Evolutionary conservation across 2,113 vertebrate genomes (phyloP).

Genomic region (Ceyx margarethae): DNA sequence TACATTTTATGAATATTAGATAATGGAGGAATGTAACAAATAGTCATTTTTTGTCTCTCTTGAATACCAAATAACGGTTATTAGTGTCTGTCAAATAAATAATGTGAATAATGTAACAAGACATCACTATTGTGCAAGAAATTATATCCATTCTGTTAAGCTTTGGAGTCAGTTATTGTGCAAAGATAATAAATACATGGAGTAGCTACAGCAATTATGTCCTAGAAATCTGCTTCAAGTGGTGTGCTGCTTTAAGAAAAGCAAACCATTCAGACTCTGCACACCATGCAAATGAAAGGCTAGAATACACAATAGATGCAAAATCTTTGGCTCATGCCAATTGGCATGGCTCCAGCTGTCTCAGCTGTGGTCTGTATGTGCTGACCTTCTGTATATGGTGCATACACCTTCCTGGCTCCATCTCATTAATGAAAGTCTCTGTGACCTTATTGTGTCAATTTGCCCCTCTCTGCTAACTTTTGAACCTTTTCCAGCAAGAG

Average conservation of each 20-base stretch:
- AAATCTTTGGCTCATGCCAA: neutral
- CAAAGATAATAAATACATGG: slow-evolving; percentile 25
- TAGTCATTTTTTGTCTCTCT: slow-evolving; percentile 45
- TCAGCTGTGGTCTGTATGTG: neutral
- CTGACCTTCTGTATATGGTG: neutral
- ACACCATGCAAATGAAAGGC: neutral
- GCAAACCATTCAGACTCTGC: neutral
- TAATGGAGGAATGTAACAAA: slow-evolving; percentile 49
- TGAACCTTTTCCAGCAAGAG: neutral
- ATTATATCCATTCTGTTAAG: slow-evolving; percentile 34
- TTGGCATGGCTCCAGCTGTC: neutral
- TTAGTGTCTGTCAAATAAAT: slow-evolving; percentile 61
- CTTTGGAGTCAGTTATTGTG: slow-evolving; percentile 40
- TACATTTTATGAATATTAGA: slow-evolving; percentile 35
- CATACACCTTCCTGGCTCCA: neutral
- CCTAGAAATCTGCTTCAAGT: slow-evolving; percentile 17
- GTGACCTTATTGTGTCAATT: neutral
- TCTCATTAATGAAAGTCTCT: neutral
- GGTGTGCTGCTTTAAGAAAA: neutral
- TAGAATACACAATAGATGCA: neutral
- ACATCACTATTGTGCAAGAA: slow-evolving; percentile 35
- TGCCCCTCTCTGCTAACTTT: neutral
- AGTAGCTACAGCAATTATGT: slow-evolving; percentile 23
- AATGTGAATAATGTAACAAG: slow-evolving; percentile 59
- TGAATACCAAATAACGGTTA: slow-evolving; percentile 45